These are phyloP conservation scores for Laothoe populi DNA, from an alignment of 2,888 invertebrate species.

Conservation along the genomic window DNA sequence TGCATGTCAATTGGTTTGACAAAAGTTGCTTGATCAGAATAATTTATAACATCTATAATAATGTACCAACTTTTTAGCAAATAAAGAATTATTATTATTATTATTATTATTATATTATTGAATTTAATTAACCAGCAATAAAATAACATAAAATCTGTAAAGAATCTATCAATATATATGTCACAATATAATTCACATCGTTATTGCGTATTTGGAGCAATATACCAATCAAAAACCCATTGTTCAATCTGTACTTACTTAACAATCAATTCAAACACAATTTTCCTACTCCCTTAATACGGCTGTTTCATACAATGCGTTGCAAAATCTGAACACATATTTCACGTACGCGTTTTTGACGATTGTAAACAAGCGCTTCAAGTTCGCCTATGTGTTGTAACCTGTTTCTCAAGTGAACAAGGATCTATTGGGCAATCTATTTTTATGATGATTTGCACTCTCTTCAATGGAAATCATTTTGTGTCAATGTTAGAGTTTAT, in stretches of 20 bases:
- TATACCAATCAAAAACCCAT: background rate
- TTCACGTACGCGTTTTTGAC: slow-evolving; percentile 16
- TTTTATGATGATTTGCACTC: background rate
- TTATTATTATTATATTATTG: no score
- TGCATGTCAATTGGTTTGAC: no score
- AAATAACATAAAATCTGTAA: no score
- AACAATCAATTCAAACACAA: background rate
- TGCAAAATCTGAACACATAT: slow-evolving; percentile 2
- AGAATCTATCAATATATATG: no score
- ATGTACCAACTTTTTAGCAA: no score
- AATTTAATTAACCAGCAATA: no score
- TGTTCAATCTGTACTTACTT: background rate
- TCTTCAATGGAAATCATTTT: background rate
- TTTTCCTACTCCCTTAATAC: slow-evolving; percentile 14
- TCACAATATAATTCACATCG: no score
- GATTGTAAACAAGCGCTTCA: slow-evolving; percentile 2
- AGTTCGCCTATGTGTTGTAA: slow-evolving; percentile 17
- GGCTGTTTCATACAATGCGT: slow-evolving; percentile 16
- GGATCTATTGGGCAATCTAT: slow-evolving; percentile 7
- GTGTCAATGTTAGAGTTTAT: no score
- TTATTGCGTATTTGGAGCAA: background rate
- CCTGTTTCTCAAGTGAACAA: slow-evolving; percentile 21
- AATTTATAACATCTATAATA: no score
- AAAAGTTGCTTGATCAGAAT: no score
- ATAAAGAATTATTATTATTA: no score